Evolutionary conservation across 2,797 vertebrate genomes (phyloP).

Genomic region (Urosaurus nigricauda): DNA sequence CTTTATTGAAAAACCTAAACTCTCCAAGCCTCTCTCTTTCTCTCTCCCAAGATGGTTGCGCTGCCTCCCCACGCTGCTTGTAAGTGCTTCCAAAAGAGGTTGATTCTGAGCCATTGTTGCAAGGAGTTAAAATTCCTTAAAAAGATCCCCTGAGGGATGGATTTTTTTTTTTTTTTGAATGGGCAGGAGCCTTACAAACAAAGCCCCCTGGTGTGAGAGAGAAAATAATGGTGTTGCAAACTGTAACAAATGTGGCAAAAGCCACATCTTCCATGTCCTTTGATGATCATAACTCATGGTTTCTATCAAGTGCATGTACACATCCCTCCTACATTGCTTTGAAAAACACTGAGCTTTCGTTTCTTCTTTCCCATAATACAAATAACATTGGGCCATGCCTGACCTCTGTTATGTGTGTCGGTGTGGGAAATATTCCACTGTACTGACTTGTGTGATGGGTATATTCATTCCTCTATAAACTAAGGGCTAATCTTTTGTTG

Average conservation of each 20-base stretch:
- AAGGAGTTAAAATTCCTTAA: neutral
- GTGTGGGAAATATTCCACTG: neutral
- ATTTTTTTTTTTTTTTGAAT: neutral
- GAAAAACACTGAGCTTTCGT: constrained; percentile 22
- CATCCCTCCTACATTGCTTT: constrained; percentile 11
- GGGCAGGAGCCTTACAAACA: neutral
- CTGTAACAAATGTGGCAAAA: constrained; percentile 7
- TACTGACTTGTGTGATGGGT: neutral
- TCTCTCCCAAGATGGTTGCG: neutral
- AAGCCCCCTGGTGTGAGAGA: neutral
- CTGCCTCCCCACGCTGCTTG: neutral
- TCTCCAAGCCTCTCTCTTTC: neutral
- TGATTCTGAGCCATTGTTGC: neutral
- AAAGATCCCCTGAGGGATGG: neutral
- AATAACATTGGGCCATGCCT: neutral
- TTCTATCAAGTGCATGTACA: neutral
- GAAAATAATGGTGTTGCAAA: constrained; percentile 21
- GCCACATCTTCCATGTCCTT: constrained; percentile 6
- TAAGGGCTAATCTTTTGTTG: neutral
- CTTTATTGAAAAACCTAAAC: constrained; percentile 39
- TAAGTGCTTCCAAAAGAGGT: constrained; percentile 7
- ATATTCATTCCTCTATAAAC: neutral
- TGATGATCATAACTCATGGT: neutral
- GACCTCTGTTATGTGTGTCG: neutral
- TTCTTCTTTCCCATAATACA: constrained; percentile 15